These are phyloP conservation scores for Apaloderma vittatum DNA, from an alignment of 2,113 vertebrate genomes.

Conservation along the genomic window DNA sequence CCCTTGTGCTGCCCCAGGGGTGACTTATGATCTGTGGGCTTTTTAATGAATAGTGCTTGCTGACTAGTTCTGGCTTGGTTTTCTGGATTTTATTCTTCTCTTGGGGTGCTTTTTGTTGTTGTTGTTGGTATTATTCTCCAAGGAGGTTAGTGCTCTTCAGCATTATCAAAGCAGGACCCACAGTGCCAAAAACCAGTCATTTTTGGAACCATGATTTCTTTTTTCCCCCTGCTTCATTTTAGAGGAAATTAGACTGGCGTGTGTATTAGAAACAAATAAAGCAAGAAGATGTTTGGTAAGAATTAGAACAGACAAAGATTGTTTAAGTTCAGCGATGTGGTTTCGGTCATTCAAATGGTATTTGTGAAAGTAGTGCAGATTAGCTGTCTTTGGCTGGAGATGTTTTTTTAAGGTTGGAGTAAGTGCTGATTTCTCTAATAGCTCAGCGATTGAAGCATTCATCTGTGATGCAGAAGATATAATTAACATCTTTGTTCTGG, in stretches of 20 bases:
- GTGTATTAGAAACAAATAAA: neutral
- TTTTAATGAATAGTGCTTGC: slow-evolving; percentile 23
- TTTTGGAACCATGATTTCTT: neutral
- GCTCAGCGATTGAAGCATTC: neutral
- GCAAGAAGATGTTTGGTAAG: neutral
- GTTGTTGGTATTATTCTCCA: neutral
- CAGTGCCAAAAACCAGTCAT: neutral
- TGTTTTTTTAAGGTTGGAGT: neutral
- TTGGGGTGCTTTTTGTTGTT: neutral
- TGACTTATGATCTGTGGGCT: neutral
- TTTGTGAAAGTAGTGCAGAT: neutral
- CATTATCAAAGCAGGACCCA: neutral
- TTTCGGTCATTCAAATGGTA: neutral
- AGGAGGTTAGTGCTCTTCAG: neutral
- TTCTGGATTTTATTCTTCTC: neutral
- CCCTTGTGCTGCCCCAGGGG: slow-evolving; percentile 11
- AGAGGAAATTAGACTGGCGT: slow-evolving; percentile 12
- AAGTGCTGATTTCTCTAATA: neutral
- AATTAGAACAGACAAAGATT: neutral
- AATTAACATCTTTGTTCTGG: neutral
- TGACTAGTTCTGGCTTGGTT: neutral
- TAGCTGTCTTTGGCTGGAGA: neutral
- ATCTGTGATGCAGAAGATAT: neutral
- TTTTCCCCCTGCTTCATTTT: neutral
- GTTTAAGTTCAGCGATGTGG: neutral